phyloP scores from a whole-genome alignment of 2,888 invertebrate species.

The Thalpophila matura region DNA sequence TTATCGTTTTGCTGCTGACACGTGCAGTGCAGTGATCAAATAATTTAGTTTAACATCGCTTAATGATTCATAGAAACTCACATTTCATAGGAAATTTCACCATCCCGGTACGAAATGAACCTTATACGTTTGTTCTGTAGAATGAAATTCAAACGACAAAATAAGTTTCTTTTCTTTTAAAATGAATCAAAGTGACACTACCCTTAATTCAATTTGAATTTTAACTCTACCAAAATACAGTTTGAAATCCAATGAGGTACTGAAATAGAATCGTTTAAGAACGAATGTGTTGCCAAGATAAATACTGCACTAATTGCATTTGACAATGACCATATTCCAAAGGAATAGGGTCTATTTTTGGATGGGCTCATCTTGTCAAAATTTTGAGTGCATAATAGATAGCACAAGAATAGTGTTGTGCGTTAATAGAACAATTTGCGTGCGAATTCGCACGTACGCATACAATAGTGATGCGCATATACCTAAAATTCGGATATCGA shows the following conservation, averaged over 20 bases:
- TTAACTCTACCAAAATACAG: conserved; percentile 19
- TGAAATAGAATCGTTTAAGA: conserved; percentile 51
- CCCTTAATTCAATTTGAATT: not conserved
- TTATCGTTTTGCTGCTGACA: conserved; percentile 53
- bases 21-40: conserved; percentile 50
- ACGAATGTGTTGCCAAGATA: conserved; percentile 41
- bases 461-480: conserved; percentile 63
- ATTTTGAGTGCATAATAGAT: conserved; percentile 30
- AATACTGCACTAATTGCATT: conserved; percentile 27
- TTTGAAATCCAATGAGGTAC: conserved; percentile 12
- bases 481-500: conserved; percentile 42
- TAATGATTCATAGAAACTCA: conserved; percentile 55
- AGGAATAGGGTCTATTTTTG: conserved; percentile 23
- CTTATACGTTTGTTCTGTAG: not conserved
- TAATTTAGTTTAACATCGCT: conserved; percentile 48
- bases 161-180: conserved; percentile 30
- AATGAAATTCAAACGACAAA: not conserved
- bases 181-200: conserved; percentile 11
- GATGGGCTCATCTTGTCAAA: conserved; percentile 18
- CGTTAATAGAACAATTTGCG: conserved; percentile 68
- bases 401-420: conserved; percentile 56
- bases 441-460: conserved; percentile 78
- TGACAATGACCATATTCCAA: conserved; percentile 8
- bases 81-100: conserved; percentile 21
- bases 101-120: conserved; percentile 4